phyloP scores from a whole-genome alignment of 92 coral and sea anemone species.

The Phymanthus crucifer region DNA sequence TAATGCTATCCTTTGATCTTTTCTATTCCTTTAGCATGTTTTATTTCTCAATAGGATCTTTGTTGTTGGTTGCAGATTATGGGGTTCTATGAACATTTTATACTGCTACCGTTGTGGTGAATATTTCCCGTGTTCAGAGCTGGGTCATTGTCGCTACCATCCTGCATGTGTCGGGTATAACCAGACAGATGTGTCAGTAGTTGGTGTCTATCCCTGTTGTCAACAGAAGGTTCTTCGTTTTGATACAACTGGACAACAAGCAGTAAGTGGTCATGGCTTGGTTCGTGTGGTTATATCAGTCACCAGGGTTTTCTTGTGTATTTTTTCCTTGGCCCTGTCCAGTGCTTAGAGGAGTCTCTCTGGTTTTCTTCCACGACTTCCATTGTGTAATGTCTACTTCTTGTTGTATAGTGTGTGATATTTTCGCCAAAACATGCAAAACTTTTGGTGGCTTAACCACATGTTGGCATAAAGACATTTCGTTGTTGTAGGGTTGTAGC shows the following conservation, averaged over 20 bases:
- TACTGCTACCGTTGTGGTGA: conserved; percentile 82
- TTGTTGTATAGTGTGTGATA: too few species aligned
- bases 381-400: too few species aligned
- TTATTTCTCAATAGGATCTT: neutral
- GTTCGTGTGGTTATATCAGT: too few species aligned
- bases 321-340: too few species aligned
- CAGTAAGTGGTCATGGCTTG: conserved; percentile 47
- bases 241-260: conserved; percentile 72
- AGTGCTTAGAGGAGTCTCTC: too few species aligned
- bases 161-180: conserved; percentile 63
- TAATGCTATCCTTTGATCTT: neutral
- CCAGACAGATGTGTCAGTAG: conserved; percentile 42
- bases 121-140: conserved; percentile 76
- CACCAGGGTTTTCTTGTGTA: too few species aligned
- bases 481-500: conserved; percentile 37
- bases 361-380: too few species aligned
- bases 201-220: conserved; percentile 91
- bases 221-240: conserved; percentile 83
- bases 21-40: neutral
- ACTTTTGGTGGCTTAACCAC: neutral
- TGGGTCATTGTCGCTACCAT: conserved; percentile 92
- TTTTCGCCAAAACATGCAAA: neutral
- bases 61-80: conserved; percentile 50
- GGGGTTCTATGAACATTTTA: conserved; percentile 82
- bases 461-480: neutral